These are phyloP conservation scores for Luscinia luscinia DNA, from an alignment of 2,797 vertebrate species.

Conservation along the genomic window DNA sequence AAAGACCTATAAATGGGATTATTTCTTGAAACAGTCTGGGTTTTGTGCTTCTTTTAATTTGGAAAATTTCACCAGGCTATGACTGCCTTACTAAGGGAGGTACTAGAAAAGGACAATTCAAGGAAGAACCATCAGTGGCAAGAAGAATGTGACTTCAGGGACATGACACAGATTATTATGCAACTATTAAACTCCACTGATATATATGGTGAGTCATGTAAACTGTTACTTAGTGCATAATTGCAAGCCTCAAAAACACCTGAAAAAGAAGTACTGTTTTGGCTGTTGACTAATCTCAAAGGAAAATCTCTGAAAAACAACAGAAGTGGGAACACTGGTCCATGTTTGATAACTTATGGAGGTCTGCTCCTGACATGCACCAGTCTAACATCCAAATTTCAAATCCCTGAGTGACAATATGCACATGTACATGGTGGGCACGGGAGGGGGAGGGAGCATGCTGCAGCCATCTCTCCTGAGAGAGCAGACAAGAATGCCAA, in stretches of 20 bases:
- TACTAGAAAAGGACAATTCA: neutral
- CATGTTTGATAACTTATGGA: neutral
- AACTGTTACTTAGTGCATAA: neutral
- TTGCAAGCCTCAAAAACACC: neutral
- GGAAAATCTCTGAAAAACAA: neutral
- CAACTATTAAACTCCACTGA: neutral
- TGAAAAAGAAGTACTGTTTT: neutral
- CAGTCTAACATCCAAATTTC: neutral
- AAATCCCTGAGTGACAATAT: neutral
- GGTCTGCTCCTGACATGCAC: neutral
- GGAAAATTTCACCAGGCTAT: neutral
- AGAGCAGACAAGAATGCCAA: neutral
- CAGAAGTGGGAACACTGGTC: neutral
- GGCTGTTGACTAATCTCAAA: neutral
- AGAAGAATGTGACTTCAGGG: neutral
- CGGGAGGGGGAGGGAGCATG: neutral
- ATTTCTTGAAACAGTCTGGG: neutral
- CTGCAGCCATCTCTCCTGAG: neutral
- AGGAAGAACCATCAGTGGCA: neutral
- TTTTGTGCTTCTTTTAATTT: neutral
- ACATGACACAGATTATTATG: neutral
- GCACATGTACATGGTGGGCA: no score
- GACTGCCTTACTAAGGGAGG: neutral
- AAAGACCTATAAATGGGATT: neutral
- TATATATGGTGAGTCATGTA: neutral